Evolutionary conservation across 2,888 invertebrate genomes (phyloP).

Genomic region (Strigamia crassipes): DNA sequence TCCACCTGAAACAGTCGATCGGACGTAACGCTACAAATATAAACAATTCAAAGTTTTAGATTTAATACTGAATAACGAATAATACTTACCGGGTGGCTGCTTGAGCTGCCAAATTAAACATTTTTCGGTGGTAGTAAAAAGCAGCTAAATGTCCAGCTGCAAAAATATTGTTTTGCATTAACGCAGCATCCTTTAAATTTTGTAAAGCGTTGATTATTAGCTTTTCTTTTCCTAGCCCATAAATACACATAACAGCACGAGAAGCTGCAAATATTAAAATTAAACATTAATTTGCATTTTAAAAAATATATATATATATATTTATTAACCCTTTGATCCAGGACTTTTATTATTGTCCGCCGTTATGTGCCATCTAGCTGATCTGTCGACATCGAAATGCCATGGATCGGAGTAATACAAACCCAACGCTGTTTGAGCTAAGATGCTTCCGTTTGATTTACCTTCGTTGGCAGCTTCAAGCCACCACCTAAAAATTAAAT

Average conservation of each 20-base stretch:
- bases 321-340: background rate
- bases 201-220: background rate
- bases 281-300: background rate
- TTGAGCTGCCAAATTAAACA: constrained; percentile 33
- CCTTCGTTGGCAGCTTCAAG: constrained; percentile 16
- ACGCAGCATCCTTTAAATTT: constrained; percentile 3
- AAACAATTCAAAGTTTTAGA: background rate
- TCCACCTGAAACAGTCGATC: background rate
- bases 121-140: constrained; percentile 23
- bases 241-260: constrained; percentile 15
- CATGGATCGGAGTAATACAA: constrained; percentile 31
- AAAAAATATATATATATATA: background rate
- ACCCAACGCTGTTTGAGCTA: constrained; percentile 42
- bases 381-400: background rate
- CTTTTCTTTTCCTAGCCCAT: constrained; percentile 4
- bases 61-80: too few relatives aligned
- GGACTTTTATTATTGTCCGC: constrained; percentile 12
- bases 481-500: constrained; percentile 24
- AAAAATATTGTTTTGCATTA: background rate
- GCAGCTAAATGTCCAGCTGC: constrained; percentile 12
- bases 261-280: constrained; percentile 29
- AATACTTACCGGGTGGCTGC: background rate
- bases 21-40: background rate
- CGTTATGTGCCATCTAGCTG: background rate
- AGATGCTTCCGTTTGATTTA: background rate